Evolutionary conservation across 30 jellyfish, hydroid and myxozoan species (phyloP).

Genomic region (Sanderia malayensis): DNA sequence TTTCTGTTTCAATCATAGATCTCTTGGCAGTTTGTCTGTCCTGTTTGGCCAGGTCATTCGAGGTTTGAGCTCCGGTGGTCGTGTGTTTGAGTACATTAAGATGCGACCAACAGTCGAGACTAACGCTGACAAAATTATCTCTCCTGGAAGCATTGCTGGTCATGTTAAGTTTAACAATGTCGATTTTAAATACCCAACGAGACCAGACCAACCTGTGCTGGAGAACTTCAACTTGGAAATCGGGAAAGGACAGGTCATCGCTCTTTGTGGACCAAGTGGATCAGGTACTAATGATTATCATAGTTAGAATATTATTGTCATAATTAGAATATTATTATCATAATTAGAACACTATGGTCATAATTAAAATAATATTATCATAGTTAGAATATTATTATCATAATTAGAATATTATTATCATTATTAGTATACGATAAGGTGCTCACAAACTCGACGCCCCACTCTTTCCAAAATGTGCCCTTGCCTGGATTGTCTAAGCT

Average conservation of each 20-base stretch:
- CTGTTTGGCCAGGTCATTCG: constrained; percentile 91
- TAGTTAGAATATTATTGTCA: too few relatives aligned
- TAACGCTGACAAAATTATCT: constrained; percentile 46
- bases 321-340: too few relatives aligned
- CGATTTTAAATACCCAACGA: constrained; percentile 75
- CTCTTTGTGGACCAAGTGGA: constrained; percentile 97
- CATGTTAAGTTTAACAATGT: constrained; percentile 57
- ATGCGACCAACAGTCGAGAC: constrained; percentile 55
- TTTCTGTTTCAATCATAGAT: too few relatives aligned
- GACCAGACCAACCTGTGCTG: constrained; percentile 81
- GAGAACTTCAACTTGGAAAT: constrained; percentile 66
- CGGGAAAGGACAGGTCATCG: constrained; percentile 80
- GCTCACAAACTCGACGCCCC: too few relatives aligned
- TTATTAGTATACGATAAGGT: too few relatives aligned
- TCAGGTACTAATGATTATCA: constrained; percentile 61
- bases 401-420: too few relatives aligned
- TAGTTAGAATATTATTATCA: too few relatives aligned
- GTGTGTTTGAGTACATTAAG: constrained; percentile 88
- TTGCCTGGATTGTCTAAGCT: too few relatives aligned
- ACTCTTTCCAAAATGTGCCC: too few relatives aligned
- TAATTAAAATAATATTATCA: too few relatives aligned
- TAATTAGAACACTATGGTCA: too few relatives aligned
- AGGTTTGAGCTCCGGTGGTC: constrained; percentile 94
- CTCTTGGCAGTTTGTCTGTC: constrained; percentile 82
- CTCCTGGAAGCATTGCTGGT: constrained; percentile 58